A percentile compares a stretch with the other conserved stretches of the same genome.
phyloP scores from a whole-genome alignment of 1,140 invertebrate species.

The Choristoneura fumiferana region DNA sequence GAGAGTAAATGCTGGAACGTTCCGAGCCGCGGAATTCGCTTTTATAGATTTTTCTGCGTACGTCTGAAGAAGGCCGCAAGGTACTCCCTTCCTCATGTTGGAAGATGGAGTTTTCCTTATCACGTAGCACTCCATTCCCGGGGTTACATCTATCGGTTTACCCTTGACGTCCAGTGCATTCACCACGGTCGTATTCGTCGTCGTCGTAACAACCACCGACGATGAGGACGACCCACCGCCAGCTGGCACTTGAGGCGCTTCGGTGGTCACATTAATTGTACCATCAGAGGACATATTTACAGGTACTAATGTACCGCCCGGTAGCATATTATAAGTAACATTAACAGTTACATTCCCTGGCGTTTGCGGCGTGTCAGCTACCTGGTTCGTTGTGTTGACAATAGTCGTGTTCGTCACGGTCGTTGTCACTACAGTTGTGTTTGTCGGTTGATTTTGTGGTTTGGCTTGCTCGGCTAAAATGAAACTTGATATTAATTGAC shows the following conservation, averaged over 20 bases:
- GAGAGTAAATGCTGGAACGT: conserved; percentile 47
- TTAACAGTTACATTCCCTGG: conserved; percentile 18
- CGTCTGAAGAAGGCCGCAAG: conserved; percentile 58
- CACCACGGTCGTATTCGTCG: conserved; percentile 56
- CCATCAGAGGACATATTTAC: conserved; percentile 40
- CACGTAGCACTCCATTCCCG: conserved; percentile 64
- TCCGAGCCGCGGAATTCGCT: conserved; percentile 49
- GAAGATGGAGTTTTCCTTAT: conserved; percentile 47
- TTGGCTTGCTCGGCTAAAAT: conserved; percentile 55
- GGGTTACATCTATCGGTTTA: conserved; percentile 58
- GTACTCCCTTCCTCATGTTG: conserved; percentile 54
- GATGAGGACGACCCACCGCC: conserved; percentile 45
- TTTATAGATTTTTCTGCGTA: conserved; percentile 62
- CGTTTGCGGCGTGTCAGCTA: neutral
- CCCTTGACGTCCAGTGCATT: conserved; percentile 66
- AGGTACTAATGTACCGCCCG: conserved; percentile 61
- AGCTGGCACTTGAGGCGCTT: conserved; percentile 26
- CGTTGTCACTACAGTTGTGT: conserved; percentile 15
- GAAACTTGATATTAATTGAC: conserved; percentile 62
- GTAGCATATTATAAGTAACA: conserved; percentile 46
- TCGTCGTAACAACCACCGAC: conserved; percentile 46
- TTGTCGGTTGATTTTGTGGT: conserved; percentile 21
- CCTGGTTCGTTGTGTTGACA: conserved; percentile 31
- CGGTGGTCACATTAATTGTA: conserved; percentile 25
- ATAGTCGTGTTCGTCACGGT: conserved; percentile 44